Evolutionary conservation across 2,888 invertebrate genomes (phyloP), one percentile per base, ranked within the genome.

Genomic region (Eilema griseolum): DNA sequence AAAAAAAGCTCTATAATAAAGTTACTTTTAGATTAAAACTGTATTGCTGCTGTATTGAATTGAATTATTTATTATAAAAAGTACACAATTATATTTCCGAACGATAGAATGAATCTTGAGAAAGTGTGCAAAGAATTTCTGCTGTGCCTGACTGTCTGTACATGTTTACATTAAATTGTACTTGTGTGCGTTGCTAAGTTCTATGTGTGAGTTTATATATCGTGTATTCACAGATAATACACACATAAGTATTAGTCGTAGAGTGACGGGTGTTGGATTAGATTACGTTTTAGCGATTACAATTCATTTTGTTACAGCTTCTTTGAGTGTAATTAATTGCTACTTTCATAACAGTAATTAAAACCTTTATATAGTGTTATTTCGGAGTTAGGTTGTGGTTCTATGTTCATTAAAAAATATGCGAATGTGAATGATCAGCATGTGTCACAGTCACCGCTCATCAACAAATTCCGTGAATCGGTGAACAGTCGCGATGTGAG

Each of bases 391-490:
- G 81, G 81, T 84, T 82, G 86, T 81, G 83, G 78, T 86, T 84
- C 68, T 86, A 91, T 88, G 88, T 86, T 83, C 84, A 78, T 82
- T 79, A 84, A 85, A 87, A 86, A 86, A 85, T 87, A 86, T 86
- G 80, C 87, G 84, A 90, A 90, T 88, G 89, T 88, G 89, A 92
- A 91, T 91, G 86, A 86, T 88, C 90, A 92, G 91, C 91, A 92
- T 92, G 94, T 95, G 94, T 95, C 94, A 93, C 89, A 94, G 94
- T 94, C 94, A 93, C 89, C 88, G 88, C 84, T 90, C 91, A 93
- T 92, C 94, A 94, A 95, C 95, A 94, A 94, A 92, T 93, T 89
- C 91, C 87, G 90, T 92, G 92, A 92, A 92, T 87, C 88, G 91
- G 90, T 93, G 92, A 90, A 88, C 88, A 90, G 89, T 91, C 90